A percentile compares a stretch with the other conserved stretches of the same genome.
phyloP scores from a whole-genome alignment of 2,113 vertebrate species.

The Glaucidium brasilianum region DNA sequence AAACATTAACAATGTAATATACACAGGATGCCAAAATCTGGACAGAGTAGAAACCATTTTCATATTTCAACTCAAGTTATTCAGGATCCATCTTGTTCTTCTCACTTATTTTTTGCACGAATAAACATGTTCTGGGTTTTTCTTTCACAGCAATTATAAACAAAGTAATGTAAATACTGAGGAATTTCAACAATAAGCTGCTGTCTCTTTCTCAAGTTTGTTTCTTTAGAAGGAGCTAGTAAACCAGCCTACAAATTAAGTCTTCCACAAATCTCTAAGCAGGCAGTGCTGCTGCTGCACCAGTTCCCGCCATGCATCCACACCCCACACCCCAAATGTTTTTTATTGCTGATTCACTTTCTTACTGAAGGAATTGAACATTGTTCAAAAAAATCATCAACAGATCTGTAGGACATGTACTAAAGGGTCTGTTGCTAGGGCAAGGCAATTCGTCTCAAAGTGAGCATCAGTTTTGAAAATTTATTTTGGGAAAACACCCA shows the following conservation, averaged over 20 bases:
- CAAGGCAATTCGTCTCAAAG: not conserved
- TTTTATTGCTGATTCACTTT: not conserved
- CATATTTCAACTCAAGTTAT: not conserved
- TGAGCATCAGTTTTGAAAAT: not conserved
- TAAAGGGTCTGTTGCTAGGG: not conserved
- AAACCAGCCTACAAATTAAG: not conserved
- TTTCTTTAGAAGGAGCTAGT: not conserved
- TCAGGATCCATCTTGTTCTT: not conserved
- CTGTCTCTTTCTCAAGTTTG: not conserved
- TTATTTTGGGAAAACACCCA: not conserved
- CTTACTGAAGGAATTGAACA: not conserved
- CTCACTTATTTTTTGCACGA: not conserved
- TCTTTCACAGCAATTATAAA: not conserved
- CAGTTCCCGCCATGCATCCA: not conserved
- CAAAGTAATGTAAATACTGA: not conserved
- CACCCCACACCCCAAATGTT: fast-evolving
- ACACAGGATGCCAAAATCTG: not conserved
- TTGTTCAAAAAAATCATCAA: not conserved
- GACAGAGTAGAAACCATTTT: not conserved
- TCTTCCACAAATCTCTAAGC: not conserved
- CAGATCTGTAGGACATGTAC: not conserved
- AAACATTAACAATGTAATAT: not conserved
- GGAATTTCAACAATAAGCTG: not conserved
- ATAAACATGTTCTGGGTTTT: not conserved
- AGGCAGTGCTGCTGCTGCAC: not conserved